phyloP scores from a whole-genome alignment of 2,888 invertebrate genomes.

The Limnephilus rhombicus region DNA sequence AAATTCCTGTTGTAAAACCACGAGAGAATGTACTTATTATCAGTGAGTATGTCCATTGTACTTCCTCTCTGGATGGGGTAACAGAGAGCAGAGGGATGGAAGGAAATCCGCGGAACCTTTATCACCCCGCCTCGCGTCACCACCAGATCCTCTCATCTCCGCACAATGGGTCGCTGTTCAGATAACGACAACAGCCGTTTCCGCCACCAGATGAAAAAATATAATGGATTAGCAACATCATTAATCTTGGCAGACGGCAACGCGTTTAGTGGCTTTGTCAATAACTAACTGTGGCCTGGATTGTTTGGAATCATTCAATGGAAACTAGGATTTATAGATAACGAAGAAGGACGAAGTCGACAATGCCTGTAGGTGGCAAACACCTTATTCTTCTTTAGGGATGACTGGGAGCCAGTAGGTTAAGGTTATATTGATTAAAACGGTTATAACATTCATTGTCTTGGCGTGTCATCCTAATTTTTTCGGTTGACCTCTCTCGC shows the following conservation, averaged over 20 bases:
- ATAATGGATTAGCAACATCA: conserved; percentile 40
- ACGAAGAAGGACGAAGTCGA: not conserved
- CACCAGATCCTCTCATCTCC: not conserved
- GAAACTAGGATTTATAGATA: not conserved
- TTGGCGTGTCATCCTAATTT: not conserved
- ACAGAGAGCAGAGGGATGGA: not conserved
- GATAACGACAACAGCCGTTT: conserved; percentile 21
- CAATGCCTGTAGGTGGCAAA: not conserved
- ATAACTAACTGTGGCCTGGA: not conserved
- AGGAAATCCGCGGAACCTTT: not conserved
- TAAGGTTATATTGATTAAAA: not conserved
- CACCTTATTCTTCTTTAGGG: not conserved
- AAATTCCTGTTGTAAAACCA: not conserved
- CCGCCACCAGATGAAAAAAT: conserved; percentile 28
- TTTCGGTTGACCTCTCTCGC: not conserved
- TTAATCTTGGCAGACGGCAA: conserved; percentile 27
- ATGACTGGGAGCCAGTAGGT: not conserved
- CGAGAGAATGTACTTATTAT: not conserved
- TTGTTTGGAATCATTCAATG: not conserved
- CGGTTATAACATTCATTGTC: not conserved
- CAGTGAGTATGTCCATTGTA: not conserved
- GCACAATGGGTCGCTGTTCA: conserved; percentile 36
- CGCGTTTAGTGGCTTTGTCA: conserved; percentile 34
- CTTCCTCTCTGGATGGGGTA: not conserved
- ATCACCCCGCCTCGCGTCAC: conserved; percentile 32